Evolutionary conservation across 2,888 invertebrate genomes (phyloP), one percentile per base, ranked within the genome.

Genomic region (Lumbricus terrestris): DNA sequence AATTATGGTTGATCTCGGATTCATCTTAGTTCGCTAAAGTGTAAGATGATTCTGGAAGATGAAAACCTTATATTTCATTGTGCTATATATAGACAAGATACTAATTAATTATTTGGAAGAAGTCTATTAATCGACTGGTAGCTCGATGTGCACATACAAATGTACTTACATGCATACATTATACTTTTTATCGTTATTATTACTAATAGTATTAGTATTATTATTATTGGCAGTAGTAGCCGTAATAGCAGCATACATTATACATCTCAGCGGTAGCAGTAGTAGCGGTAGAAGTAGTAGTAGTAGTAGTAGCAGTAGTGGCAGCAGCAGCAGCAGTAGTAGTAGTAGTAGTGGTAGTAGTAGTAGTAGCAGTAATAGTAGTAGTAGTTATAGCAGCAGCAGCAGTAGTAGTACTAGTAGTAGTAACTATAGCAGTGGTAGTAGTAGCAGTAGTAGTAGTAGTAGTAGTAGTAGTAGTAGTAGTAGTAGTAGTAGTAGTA

Each of bases 361-460:
- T 82, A 82, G 82, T 82, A 82, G 82, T 82, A 82, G 82, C 33
- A 82, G 82, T 82, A 82, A 33, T 82, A 82, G 82, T 82, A 82
- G 82, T 82, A 82, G 82, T 82, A 82, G 82, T 82, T 4, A 33
- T 82, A 29, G 82, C 33, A 82, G 34, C 23, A 82, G 47, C 18
- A 18, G 47, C 18, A 47, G 47, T 15, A 18, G 47, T 47, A 47
- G 47, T 47, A 18, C 3, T 47, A 47, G 47, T 47, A 15, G 47
- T 47, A 18, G 47, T 47, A 47, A 18, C 18, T 13, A 18, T 47
- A 5, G 47, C 3, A 47, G 47, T 47, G 18, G 11, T 47, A 47
- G 5, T 47, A 47, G 47, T 47, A 47, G 47, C 18, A 15, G 47
- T 47, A n/a, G 47, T 15, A 15, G 47, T 47, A 47, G 47, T 47